These are phyloP conservation scores for Linyphia triangularis DNA, from an alignment of 2,888 invertebrate species.

Conservation along the genomic window DNA sequence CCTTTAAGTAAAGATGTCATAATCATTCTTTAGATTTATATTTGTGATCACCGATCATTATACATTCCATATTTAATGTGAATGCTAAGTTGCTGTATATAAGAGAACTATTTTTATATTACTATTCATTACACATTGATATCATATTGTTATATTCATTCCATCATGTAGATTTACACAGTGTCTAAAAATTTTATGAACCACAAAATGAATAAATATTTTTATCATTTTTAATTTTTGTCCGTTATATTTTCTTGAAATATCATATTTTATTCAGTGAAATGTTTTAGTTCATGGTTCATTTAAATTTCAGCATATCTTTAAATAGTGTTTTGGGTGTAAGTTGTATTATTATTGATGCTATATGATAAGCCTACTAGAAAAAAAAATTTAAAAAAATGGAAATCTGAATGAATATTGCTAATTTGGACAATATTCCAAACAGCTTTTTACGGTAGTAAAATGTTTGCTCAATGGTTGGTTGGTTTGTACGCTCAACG, in stretches of 20 bases:
- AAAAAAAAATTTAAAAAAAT: no score
- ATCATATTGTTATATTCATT: constrained; percentile 45
- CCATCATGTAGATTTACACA: constrained; percentile 45
- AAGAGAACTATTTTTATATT: constrained; percentile 64
- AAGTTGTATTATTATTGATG: no score
- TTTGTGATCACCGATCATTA: neutral
- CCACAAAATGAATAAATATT: constrained; percentile 29
- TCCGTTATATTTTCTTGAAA: neutral
- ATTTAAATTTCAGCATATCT: no score
- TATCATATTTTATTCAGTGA: no score
- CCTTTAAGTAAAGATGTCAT: constrained; percentile 3
- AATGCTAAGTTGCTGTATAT: constrained; percentile 51
- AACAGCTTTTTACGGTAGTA: no score
- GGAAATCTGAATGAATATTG: no score
- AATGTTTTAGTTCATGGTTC: no score
- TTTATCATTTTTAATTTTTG: neutral
- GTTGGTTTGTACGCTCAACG: no score
- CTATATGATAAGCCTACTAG: no score
- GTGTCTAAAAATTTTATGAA: constrained; percentile 23
- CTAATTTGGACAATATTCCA: no score
- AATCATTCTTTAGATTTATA: neutral
- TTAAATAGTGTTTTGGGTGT: no score
- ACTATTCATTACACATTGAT: constrained; percentile 7
- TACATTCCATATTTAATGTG: constrained; percentile 36
- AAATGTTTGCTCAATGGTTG: no score